Evolutionary conservation across 2,113 vertebrate species (phyloP).

Genomic region (Odontesthes bonariensis): DNA sequence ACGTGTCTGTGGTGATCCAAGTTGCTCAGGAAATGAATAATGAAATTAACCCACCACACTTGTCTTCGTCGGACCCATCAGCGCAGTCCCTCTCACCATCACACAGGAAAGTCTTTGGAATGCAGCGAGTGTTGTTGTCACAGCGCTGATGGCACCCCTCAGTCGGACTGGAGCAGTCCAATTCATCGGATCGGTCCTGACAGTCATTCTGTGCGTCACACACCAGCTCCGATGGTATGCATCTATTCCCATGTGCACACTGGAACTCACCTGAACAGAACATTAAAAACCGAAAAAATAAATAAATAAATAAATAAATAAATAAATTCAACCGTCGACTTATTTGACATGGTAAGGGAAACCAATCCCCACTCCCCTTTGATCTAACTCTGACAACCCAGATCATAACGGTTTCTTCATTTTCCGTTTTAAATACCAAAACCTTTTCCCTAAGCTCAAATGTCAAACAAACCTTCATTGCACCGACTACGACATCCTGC

Average conservation of each 20-base stretch:
- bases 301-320: too few relatives aligned
- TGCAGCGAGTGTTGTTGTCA: conserved; percentile 82
- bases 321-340: too few relatives aligned
- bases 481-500: conserved; percentile 54
- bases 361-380: too few relatives aligned
- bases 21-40: not conserved
- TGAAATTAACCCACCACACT: conserved; percentile 76
- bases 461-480: conserved; percentile 51
- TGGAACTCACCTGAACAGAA: conserved; percentile 62
- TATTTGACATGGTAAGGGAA: not conserved
- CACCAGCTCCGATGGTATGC: conserved; percentile 79
- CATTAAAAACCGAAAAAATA: too few relatives aligned
- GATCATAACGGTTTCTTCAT: too few relatives aligned
- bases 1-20: not conserved
- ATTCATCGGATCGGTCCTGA: conserved; percentile 87
- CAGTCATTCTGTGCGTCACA: conserved; percentile 88
- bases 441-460: not conserved
- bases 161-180: conserved; percentile 71
- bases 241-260: conserved; percentile 80
- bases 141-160: conserved; percentile 85
- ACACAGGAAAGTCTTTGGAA: conserved; percentile 87
- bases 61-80: conserved; percentile 84
- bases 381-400: not conserved
- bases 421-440: too few relatives aligned
- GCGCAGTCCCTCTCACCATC: conserved; percentile 88